Evolutionary conservation across 2,113 vertebrate species (phyloP), one percentile per base, ranked within the genome.

Genomic region (Eretmochelys imbricata): DNA sequence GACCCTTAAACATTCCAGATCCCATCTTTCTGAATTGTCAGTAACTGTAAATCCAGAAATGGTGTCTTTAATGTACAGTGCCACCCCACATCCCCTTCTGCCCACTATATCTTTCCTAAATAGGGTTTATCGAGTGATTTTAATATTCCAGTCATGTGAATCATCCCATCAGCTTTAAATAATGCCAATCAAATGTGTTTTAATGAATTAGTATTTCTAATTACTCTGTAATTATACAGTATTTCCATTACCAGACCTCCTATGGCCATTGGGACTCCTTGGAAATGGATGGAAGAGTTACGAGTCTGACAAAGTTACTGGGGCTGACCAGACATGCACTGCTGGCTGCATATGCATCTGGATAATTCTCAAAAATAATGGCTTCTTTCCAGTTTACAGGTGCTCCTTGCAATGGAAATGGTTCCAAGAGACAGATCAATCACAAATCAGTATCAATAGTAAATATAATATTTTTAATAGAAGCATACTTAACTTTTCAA

Each of bases 101-200:
- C 80, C 50, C 90, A 3, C 59, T 62, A 27, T 29, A 5, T 31
- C 59, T 62, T 81, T 76, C 49, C 84, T 90, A 22, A 3, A 51
- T 16, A 89, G 93, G 76, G 89, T 88, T 17, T 92, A 82, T 86
- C 62, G 91, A 55, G 51, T 78, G 48, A 92, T 91, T 88, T 48
- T 85, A 87, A 84, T 83, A 90, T 96, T 97, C 82, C 87, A 95
- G 80, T 29, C 62, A 24, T 51, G 75, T 62, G 78, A 20, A 55
- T 96, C 92, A 95, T 94, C 80, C 90, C 87, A 82, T 82, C 24
- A 42, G 27, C 76, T 80, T 92, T 69, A 59, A 82, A 76, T n/a
- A 95, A 27, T 38, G 53, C n/a, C 24, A 35, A 72, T 88, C 4
- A 35, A 80, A 95, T 89, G 72, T 88, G n/a, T 38, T 93, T 88